These are phyloP conservation scores for Myiopsitta monachus DNA, from an alignment of 2,113 vertebrate genomes.

Conservation along the genomic window DNA sequence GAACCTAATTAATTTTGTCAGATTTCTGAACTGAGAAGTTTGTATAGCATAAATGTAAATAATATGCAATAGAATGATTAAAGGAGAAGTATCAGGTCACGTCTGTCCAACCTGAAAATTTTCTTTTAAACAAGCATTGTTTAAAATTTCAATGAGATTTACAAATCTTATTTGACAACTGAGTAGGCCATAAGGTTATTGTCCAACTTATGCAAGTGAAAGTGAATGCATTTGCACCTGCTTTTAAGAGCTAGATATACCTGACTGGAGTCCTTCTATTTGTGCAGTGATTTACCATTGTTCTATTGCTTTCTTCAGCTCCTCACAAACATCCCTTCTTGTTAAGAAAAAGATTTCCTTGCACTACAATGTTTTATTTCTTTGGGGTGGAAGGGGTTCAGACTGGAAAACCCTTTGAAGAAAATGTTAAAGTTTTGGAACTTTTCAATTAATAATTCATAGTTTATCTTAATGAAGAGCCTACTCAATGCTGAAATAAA, in stretches of 20 bases:
- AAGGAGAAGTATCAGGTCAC: neutral
- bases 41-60: neutral
- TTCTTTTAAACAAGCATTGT: neutral
- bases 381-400: accelerated
- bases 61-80: neutral
- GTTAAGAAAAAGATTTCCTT: neutral
- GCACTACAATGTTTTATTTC: neutral
- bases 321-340: neutral
- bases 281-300: neutral
- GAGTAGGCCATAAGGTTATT: neutral
- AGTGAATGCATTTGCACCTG: neutral
- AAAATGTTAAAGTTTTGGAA: neutral
- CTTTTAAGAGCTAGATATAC: neutral
- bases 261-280: neutral
- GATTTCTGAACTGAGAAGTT: neutral
- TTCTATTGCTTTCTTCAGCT: neutral
- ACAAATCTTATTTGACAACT: neutral
- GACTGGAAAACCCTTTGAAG: neutral
- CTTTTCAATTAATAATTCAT: neutral
- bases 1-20: neutral
- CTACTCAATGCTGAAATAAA: neutral
- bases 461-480: neutral
- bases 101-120: neutral
- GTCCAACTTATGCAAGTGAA: neutral
- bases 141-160: neutral